Evolutionary conservation across 2,888 invertebrate species (phyloP), one percentile per base, ranked within the genome.

Genomic region (Phengaris alcon): DNA sequence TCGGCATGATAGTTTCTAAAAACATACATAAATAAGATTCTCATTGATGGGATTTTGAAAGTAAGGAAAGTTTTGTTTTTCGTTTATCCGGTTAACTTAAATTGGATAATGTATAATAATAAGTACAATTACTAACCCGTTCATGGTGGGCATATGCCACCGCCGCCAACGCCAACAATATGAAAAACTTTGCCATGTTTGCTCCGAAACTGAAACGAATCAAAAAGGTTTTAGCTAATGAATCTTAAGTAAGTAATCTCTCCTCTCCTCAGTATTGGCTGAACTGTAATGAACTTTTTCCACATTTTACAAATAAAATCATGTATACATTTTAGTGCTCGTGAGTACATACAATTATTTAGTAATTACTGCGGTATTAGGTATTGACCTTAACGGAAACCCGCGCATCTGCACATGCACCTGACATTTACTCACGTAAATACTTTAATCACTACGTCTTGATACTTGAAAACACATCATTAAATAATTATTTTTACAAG

Each of bases 181-280:
- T 7, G 59, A 77, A 57, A 57, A 68, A 74, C 68, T 57, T 57
- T 54, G 73, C 73, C 76, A 77, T 77, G 46, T 68, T 75, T 73
- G 44, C 57, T 70, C 12, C 68, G 54, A 8, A 59, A 75, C 76
- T 77, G 76, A 46, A 77, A 35, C 75, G 13, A 68, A 75, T 59
- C 9, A n/a, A 69, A 15, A 15, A 48, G 10, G 35, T 64, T 48
- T 22, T 48, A 48, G 8, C 5, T 7, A 48, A 48, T 48, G 6
- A 48, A 48, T 48, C 35, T 22, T 22, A 22, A 22, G 22, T 22
- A 22, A 1, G 22, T 22, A 22, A 22, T 35, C 35, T 35, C 35
- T 35, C 4, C 35, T 35, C 35, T 35, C 35, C 4, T 35, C 35
- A 35, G 35, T 35, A 0, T 35, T 8, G 8, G 5, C 48, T 6